Conservation (phyloP, 30 jellyfish, hydroid and myxozoan species). For the Aurelia coerulea region DNA sequence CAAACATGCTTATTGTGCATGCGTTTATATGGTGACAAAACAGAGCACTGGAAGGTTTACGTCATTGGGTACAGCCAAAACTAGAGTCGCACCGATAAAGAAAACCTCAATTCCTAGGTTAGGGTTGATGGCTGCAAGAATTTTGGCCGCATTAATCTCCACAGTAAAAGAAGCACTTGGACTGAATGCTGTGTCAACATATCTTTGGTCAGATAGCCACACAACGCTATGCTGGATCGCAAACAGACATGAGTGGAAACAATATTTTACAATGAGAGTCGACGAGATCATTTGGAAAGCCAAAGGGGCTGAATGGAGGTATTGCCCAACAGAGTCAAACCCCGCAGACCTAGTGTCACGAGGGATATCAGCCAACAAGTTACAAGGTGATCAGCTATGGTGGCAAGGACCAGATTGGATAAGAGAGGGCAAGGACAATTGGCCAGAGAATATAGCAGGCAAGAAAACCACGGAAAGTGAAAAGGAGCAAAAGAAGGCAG, state of each 20-base stretch:
- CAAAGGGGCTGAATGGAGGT: not conserved
- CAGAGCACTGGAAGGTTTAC: not conserved
- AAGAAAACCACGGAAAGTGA: not conserved
- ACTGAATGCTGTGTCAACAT: not conserved
- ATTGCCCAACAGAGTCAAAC: no score
- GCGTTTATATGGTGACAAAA: not conserved
- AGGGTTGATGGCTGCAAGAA: not conserved
- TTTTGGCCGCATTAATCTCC: not conserved
- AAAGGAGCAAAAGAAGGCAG: not conserved
- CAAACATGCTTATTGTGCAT: not conserved
- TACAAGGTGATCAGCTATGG: conserved; percentile 9
- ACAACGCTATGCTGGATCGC: conserved; percentile 5
- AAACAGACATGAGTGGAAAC: not conserved
- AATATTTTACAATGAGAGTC: not conserved
- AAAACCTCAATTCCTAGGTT: not conserved
- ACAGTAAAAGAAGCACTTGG: not conserved
- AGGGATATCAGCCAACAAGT: no score
- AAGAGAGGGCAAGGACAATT: not conserved
- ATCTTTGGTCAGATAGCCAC: not conserved
- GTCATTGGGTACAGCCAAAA: not conserved
- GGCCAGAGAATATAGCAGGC: not conserved
- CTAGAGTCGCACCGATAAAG: not conserved
- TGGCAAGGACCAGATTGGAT: conserved; percentile 29
- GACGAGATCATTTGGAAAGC: not conserved
- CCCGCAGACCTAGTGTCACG: no score